Evolutionary conservation across 2,888 invertebrate genomes (phyloP).

Genomic region (Idaea aversata): DNA sequence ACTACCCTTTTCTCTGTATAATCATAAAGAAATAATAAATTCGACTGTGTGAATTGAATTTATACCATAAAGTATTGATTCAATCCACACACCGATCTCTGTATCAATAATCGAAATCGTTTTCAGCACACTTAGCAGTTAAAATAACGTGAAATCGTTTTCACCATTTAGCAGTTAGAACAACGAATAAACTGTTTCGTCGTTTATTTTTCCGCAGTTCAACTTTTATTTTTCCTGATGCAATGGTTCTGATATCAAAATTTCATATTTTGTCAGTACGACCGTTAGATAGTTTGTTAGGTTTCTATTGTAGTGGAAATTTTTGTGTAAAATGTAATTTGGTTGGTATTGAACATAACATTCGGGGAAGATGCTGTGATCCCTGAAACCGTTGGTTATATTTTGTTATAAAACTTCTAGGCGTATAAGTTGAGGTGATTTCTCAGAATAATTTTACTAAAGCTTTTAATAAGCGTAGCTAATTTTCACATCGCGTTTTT

Average conservation of each 20-base stretch:
- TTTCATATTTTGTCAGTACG: not conserved
- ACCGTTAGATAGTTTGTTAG: not conserved
- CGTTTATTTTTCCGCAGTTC: not conserved
- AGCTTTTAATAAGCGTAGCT: no score
- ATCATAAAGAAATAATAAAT: no score
- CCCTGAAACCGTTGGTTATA: not conserved
- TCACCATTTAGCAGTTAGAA: not conserved
- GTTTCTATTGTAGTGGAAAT: not conserved
- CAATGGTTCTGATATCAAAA: not conserved
- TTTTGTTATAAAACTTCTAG: not conserved
- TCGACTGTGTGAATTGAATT: no score
- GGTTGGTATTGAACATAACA: not conserved
- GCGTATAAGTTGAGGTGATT: no score
- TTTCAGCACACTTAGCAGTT: not conserved
- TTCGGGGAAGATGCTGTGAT: not conserved
- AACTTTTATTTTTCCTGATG: not conserved
- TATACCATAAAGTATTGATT: no score
- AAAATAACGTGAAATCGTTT: not conserved
- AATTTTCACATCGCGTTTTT: no score
- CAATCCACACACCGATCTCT: not conserved
- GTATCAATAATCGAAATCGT: not conserved
- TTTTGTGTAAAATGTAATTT: not conserved
- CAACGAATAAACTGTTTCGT: not conserved
- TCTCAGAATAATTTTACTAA: no score
- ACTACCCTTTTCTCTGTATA: no score